Evolutionary conservation across 2,888 invertebrate genomes (phyloP), one percentile per base, ranked within the genome.

Genomic region (Trisateles emortualis): DNA sequence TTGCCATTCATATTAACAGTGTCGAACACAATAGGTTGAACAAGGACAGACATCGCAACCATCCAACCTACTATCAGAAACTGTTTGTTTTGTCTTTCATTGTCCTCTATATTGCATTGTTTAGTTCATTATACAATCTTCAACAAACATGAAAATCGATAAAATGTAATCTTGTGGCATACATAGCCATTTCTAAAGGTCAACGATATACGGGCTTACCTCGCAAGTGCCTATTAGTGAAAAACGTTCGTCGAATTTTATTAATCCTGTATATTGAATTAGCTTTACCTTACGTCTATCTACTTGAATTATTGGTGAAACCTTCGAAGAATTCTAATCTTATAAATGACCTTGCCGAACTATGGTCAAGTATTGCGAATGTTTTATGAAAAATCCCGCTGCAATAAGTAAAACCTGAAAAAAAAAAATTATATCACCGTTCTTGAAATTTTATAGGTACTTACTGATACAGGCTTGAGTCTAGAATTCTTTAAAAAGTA

Each of bases 41-140:
- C 83, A 86, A 86, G 79, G 84, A 77, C 84, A 67, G 68, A 44
- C 61, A 63, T 57, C 54, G 67, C 64, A 53, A 67, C 56, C 56
- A 66, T 26, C 26, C 26, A 26, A 26, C 41, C 64, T 62, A 65
- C 64, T 72, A 72, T 69, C 72, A 66, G 57, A 63, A 56, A 60
- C 72, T 69, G 62, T 78, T 79, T 75, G 79, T 80, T 76, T 70
- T 76, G 66, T 53, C 74, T 72, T 68, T 73, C 75, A 83, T 83
- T 84, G 82, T 81, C 69, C 60, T 69, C 49, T 59, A 48, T 52
- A 47, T 44, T 60, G 61, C 66, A 77, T 77, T 79, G 75, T 78
- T 73, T 67, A 56, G 36, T 44, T 53, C 29, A 59, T 58, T 59
- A 59, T 52, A 42, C 29, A 58, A 58, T 55, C 64, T 52, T 63